Evolutionary conservation across 1,140 invertebrate genomes (phyloP).

Genomic region (Orchestia grillus): DNA sequence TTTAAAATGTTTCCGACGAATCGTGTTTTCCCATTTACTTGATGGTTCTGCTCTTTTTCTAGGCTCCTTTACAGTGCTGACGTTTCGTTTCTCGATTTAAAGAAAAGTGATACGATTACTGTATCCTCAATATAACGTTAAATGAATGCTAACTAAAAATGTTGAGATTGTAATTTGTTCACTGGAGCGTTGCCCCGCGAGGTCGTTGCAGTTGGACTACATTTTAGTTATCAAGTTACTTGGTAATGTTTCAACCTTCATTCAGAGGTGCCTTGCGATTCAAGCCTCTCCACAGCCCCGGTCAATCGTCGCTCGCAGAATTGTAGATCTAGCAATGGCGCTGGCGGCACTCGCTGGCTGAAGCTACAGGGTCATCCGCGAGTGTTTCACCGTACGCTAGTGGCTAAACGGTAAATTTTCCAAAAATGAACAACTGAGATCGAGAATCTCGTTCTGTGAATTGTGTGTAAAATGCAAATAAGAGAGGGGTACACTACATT

Average conservation of each 20-base stretch:
- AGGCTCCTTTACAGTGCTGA: too few species aligned
- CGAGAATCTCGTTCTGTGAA: background rate
- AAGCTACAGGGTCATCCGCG: background rate
- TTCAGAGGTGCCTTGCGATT: background rate
- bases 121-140: too few species aligned
- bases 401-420: background rate
- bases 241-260: background rate
- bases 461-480: background rate
- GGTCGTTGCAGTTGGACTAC: background rate
- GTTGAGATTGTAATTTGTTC: too few species aligned
- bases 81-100: too few species aligned
- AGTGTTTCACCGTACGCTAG: background rate
- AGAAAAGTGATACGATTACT: too few species aligned
- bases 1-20: too few species aligned
- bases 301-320: background rate
- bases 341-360: background rate
- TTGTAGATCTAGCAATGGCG: background rate
- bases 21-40: too few species aligned
- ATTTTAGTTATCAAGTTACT: background rate
- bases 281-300: background rate
- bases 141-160: too few species aligned
- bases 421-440: background rate
- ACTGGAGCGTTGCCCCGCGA: too few species aligned
- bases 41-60: too few species aligned
- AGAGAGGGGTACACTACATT: background rate